Conservation (phyloP, 2,888 invertebrate species). For the Oeneis ivallda region DNA sequence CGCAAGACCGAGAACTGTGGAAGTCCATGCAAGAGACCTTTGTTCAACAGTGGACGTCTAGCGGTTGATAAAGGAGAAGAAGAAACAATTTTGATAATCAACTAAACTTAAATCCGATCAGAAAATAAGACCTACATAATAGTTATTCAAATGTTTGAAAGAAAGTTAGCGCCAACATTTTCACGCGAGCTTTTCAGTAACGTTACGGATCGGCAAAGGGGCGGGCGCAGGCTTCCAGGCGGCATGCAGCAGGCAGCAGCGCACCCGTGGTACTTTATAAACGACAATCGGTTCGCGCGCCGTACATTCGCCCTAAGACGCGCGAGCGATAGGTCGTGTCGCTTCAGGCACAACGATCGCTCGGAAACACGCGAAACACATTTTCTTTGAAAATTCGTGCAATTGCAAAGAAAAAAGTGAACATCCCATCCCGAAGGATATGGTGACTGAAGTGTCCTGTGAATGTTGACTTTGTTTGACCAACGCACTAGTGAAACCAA, state of each 20-base stretch:
- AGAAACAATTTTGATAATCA: neutral
- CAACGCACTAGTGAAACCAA: constrained; percentile 70
- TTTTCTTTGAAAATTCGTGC: constrained; percentile 80
- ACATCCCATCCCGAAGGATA: constrained; percentile 52
- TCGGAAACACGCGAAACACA: constrained; percentile 62
- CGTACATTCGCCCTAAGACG: constrained; percentile 70
- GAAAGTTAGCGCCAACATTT: constrained; percentile 15
- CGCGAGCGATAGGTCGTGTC: constrained; percentile 79
- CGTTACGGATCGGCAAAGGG: constrained; percentile 45
- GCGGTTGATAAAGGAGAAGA: too few relatives aligned
- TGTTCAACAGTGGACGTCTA: too few relatives aligned
- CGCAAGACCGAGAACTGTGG: too few relatives aligned
- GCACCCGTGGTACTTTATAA: constrained; percentile 50
- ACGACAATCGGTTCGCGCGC: constrained; percentile 56
- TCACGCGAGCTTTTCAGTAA: constrained; percentile 39
- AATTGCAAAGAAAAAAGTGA: constrained; percentile 76
- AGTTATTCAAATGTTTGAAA: neutral
- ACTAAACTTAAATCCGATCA: neutral
- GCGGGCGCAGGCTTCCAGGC: constrained; percentile 45
- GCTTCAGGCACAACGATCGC: constrained; percentile 74
- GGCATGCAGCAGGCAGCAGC: constrained; percentile 19
- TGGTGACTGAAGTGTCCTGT: constrained; percentile 74
- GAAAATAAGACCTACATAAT: neutral
- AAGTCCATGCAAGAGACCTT: too few relatives aligned
- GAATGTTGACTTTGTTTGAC: constrained; percentile 64